Conservation (phyloP, 1,140 invertebrate genomes). For the Ericerus pela region DNA sequence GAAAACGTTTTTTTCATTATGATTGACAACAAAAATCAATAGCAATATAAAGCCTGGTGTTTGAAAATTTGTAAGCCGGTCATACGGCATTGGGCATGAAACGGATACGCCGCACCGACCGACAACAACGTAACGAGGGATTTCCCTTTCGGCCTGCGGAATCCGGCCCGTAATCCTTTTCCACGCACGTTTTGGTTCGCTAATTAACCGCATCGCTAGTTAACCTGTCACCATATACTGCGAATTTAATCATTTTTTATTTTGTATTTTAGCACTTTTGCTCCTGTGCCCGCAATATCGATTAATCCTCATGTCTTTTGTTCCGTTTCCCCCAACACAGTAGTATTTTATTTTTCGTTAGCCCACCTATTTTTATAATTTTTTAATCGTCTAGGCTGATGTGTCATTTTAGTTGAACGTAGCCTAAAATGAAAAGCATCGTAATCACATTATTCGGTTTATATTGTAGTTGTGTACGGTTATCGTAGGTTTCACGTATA, state of each 20-base stretch:
- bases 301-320: too few species aligned
- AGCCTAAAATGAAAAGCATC: too few species aligned
- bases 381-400: too few species aligned
- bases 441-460: too few species aligned
- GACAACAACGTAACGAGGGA: conserved; percentile 2
- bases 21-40: conserved; percentile 1
- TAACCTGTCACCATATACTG: conserved; percentile 3
- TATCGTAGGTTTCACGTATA: too few species aligned
- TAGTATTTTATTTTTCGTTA: too few species aligned
- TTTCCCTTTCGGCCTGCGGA: not conserved
- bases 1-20: conserved; percentile 8
- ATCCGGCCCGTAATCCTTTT: not conserved
- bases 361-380: too few species aligned
- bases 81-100: not conserved
- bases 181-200: conserved; percentile 8
- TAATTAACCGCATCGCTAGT: conserved; percentile 5
- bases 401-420: too few species aligned
- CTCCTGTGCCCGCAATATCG: too few species aligned
- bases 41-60: conserved; percentile 7
- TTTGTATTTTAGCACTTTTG: not conserved
- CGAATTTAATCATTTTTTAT: conserved; percentile 5
- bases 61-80: conserved; percentile 6
- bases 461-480: too few species aligned
- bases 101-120: not conserved
- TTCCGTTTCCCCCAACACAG: too few species aligned